Evolutionary conservation across 2,888 invertebrate species (phyloP), one percentile per base, ranked within the genome.

Genomic region (Brachylomia viminalis): DNA sequence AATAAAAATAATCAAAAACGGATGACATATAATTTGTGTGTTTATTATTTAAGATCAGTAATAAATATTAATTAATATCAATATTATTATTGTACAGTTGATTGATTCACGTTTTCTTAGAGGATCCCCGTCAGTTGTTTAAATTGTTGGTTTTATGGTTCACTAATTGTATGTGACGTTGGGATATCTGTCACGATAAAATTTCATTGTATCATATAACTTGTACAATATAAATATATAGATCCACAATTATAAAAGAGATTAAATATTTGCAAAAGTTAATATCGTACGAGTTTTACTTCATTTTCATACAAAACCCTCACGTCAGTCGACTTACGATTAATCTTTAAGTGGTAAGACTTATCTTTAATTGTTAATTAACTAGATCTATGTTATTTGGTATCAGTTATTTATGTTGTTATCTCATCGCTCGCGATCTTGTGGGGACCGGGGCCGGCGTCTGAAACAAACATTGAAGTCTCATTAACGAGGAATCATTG

Each of bases 251-350:
- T 96, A 97, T 96, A 94, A 96, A 96, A 96, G 95, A 96, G 96
- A 97, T 96, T 96, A 97, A 96, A 97, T 96, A 97, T 97, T 97
- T 97, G 96, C 96, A 97, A 97, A 97, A 96, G 96, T 96, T 96
- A 94, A 91, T 91, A 91, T 92, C 88, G 86, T 87, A 90, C 78
- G 91, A 87, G 95, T 95, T 96, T 96, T 93, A 94, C 95, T 95
- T 94, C 7, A 47, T 77, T 80, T 68, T 77, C 78, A 70, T 80
- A 85, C 62, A 82, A 76, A 84, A 76, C 76, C 76, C 59, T 75
- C 90, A 89, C 81, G 72, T 87, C 93, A 94, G 93, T 94, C 93
- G 77, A 84, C 86, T 91, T 90, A 91, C 70, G 72, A 88, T 84
- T 89, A 90, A 86, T 89, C 80, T 87, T 88, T 91, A 92, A 80